phyloP scores from a whole-genome alignment of 1,140 invertebrate species.

The Orussus abietinus region DNA sequence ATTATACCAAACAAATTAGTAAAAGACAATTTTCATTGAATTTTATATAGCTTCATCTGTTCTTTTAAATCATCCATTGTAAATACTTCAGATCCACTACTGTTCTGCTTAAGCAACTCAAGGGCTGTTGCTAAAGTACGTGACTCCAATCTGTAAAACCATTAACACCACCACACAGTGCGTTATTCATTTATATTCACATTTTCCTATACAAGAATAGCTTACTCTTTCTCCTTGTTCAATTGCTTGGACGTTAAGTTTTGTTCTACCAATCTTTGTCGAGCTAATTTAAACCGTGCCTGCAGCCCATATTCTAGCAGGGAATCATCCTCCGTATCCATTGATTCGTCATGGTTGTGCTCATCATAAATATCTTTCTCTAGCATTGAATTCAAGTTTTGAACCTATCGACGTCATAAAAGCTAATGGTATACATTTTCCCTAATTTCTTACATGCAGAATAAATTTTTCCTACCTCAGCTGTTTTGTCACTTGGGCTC shows the following conservation, averaged over 20 bases:
- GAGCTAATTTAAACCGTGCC: conserved; percentile 15
- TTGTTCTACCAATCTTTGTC: conserved; percentile 17
- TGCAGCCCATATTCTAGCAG: conserved; percentile 10
- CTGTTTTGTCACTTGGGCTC: conserved; percentile 7
- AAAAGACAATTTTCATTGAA: conserved; percentile 6
- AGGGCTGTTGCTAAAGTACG: conserved; percentile 27
- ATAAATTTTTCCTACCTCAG: conserved; percentile 1
- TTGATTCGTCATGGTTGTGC: neutral
- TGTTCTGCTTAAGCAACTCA: conserved; percentile 27
- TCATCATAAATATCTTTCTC: neutral
- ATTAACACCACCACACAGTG: neutral
- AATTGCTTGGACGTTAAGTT: conserved; percentile 18
- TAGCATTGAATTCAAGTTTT: no score
- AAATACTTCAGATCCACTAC: conserved; percentile 27
- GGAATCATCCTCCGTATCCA: neutral
- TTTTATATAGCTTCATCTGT: conserved; percentile 29
- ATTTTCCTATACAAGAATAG: neutral
- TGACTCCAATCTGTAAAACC: conserved; percentile 27
- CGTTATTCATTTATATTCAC: neutral
- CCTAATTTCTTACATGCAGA: neutral
- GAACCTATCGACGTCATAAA: no score
- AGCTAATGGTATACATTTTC: no score
- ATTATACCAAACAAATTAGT: neutral
- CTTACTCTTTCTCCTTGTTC: conserved; percentile 19
- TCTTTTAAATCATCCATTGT: conserved; percentile 31